Percentiles rank a stretch among this genome's conserved stretches.
Evolutionary conservation across 37 sponge, comb jelly and placozoan genomes (phyloP).

Genomic region (Sycon ciliatum): DNA sequence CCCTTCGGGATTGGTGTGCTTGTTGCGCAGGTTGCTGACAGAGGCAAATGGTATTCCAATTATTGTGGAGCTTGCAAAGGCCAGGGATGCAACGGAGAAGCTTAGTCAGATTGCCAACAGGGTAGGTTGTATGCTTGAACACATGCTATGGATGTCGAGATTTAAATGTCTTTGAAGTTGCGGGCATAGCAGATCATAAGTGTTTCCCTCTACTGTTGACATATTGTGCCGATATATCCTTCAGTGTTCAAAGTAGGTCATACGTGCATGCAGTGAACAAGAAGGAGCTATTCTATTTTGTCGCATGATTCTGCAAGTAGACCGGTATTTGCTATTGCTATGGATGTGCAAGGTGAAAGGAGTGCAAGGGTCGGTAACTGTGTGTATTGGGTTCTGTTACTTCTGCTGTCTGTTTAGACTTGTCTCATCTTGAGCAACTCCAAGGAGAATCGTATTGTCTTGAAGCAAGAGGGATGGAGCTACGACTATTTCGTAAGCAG

Average conservation of each 20-base stretch:
- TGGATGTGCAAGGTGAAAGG: not conserved
- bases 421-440: slow-evolving; percentile 44
- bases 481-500: slow-evolving; percentile 22
- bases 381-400: not conserved
- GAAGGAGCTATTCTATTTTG: no score
- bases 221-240: no score
- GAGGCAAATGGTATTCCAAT: not conserved
- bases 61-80: not conserved
- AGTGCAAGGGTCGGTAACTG: not conserved
- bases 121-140: no score
- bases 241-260: no score
- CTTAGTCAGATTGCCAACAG: not conserved
- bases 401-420: slow-evolving; percentile 19
- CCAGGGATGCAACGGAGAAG: not conserved
- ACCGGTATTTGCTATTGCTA: not conserved
- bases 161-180: no score
- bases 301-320: no score
- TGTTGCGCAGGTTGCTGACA: not conserved
- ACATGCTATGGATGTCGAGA: no score
- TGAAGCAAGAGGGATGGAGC: slow-evolving; percentile 68
- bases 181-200: no score
- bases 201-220: no score
- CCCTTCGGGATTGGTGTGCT: not conserved
- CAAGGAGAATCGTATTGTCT: slow-evolving; percentile 36
- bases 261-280: no score